Evolutionary conservation across 1,140 invertebrate species (phyloP).

Genomic region (Rhopalosiphum padi): DNA sequence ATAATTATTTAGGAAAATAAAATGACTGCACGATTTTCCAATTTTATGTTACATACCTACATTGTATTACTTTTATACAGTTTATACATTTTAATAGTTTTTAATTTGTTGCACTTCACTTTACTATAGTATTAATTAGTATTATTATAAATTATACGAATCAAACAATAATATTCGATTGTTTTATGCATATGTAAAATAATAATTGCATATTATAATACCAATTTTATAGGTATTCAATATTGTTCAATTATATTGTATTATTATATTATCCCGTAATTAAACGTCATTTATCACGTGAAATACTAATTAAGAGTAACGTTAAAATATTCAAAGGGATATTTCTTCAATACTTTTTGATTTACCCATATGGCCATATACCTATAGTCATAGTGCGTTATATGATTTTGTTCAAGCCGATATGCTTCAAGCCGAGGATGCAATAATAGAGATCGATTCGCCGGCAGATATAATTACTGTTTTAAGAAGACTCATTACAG

Average conservation of each 20-base stretch:
- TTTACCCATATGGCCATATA: neutral
- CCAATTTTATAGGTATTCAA: neutral
- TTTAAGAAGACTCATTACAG: conserved; percentile 9
- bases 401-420: neutral
- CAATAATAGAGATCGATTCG: conserved; percentile 21
- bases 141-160: neutral
- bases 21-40: neutral
- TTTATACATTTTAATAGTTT: neutral
- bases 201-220: neutral
- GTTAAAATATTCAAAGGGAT: neutral
- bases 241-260: neutral
- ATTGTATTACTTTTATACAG: neutral
- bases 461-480: conserved; percentile 13
- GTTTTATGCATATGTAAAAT: neutral
- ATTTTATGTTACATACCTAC: neutral
- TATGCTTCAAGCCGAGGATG: neutral
- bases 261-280: neutral
- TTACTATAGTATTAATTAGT: neutral
- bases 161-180: neutral
- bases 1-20: neutral
- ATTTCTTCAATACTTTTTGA: neutral
- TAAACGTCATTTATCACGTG: neutral
- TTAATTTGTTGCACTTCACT: neutral
- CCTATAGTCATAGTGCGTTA: neutral
- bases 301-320: neutral